A percentile compares a stretch with the other conserved stretches of the same genome.
Evolutionary conservation across 2,113 vertebrate species (phyloP).

Genomic region (Brachionichthys hirsutus): DNA sequence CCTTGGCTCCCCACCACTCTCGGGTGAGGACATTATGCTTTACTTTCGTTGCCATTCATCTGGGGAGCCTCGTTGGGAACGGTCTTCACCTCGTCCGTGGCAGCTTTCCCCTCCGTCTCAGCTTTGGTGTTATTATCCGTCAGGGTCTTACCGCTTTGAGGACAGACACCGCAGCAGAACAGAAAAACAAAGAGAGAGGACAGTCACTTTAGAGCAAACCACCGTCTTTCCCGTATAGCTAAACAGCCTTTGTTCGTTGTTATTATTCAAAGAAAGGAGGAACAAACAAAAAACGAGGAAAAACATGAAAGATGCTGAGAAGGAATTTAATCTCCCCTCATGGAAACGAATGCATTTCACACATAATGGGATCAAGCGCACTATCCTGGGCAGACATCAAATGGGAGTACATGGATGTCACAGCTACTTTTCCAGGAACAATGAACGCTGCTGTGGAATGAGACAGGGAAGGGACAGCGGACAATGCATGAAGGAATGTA

Average conservation of each 20-base stretch:
- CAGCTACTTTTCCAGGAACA: constrained; percentile 63
- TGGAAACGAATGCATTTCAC: constrained; percentile 76
- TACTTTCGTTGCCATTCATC: constrained; percentile 92
- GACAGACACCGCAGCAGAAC: too few relatives aligned
- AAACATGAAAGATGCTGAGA: constrained; percentile 63
- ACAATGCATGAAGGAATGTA: constrained; percentile 47
- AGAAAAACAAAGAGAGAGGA: constrained; percentile 12
- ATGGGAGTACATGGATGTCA: constrained; percentile 65
- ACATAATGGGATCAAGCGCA: constrained; percentile 70
- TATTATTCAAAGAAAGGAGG: constrained; percentile 41
- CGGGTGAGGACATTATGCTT: constrained; percentile 83
- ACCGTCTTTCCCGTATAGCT: constrained; percentile 29
- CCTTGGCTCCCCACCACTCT: constrained; percentile 1
- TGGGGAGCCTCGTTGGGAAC: constrained; percentile 94
- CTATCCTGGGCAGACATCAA: constrained; percentile 68
- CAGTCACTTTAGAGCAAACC: constrained; percentile 43
- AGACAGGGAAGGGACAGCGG: constrained; percentile 60
- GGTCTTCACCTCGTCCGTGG: constrained; percentile 88
- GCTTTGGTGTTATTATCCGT: constrained; percentile 83
- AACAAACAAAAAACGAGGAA: constrained; percentile 7
- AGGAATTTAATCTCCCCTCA: constrained; percentile 65
- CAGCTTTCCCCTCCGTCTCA: constrained; percentile 71
- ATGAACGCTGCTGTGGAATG: constrained; percentile 63
- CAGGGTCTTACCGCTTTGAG: constrained; percentile 80
- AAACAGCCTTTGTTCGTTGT: constrained; percentile 53